Base-by-base conservation (phyloP, 2,888 invertebrate genomes). In the Hypselothyrea guttata region DNA sequence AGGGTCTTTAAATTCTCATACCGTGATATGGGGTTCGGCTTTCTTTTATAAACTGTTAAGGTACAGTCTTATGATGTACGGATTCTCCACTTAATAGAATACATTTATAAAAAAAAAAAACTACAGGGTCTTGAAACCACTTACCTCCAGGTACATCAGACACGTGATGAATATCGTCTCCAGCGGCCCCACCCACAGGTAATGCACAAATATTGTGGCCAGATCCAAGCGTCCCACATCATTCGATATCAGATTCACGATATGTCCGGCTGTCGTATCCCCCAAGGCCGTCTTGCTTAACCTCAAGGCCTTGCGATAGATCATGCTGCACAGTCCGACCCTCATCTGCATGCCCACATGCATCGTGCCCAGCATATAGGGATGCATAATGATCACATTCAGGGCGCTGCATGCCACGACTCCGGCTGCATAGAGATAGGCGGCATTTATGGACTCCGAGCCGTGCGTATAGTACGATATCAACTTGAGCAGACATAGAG, bases 211-310 rank as follows among this genome's bases (percentile, higher is more conserved):
- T 71, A 97, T 93, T 66, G 96, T 93, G 15, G 95, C 95, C 76
- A 90, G 79, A 68, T 90, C 90, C 57, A 90, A 68, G 7, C 90
- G 88, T 79, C 96, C 96, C 66, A 98, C 98, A 90, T 99, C 98
- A 88, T 98, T 99, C 0, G 98, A 97, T 70, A 99, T 92, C 4
- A 98, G 92, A 90, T 98, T 98, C 13, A 98, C 97, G 71, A 94
- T 92, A 87, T 94, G 94, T 1, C 94, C 94, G 7, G 92, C 91
- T 1, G 96, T 95, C 2, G 96, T 96, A 82, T 94, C 92, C 0
- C 94, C 93, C 55, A 97, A 84, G 0, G 96, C 94, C 0, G 92
- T 92, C 88, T 94, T 94, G 81, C 95, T 94, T 8, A 95, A 86
- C 44, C 91, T 91, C 58, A 95, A 86, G 0, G 94, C 91, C 51